Base-by-base conservation (phyloP, 2,113 vertebrate genomes). In the Cryptomyrus ogoouensis region DNA sequence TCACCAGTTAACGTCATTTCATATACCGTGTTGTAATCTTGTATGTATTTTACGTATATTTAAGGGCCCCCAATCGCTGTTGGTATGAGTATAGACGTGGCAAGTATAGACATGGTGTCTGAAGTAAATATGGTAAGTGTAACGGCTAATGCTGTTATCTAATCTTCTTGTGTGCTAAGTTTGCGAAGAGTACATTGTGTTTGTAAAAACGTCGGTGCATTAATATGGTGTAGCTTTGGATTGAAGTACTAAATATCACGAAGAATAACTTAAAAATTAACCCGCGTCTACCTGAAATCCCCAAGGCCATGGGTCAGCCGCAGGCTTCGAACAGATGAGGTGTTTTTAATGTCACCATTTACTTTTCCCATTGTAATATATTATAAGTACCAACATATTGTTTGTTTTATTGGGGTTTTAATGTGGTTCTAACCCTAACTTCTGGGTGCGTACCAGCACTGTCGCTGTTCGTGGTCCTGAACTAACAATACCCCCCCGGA, bases 1-100 rank as follows among this genome's bases (percentile, higher is more conserved):
- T 62, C 56, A 62, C 56, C 0, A n/a, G 24, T n/a, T 62, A 62
- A 62, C 24, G 56, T 62, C 2, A 62, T 62, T n/a, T n/a, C 7
- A 62, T 62, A 62, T 62, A n/a, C 24, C 56, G 7, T 62, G 56
- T 62, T 62, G 56, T 62, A 62, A 62, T 62, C 24, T 9, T 42
- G 2, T 39, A 13, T 90, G 90, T 87, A 15, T 35, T 56, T 0
- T 24, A 3, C 24, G 24, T 91, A 50, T 90, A 77, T 90, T 90
- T 89, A 93, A 99, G 98, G 98, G 94, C 95, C 96, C 53, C 98
- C 98, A 8, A 98, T 99, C 89, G 97, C 97, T 91, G 98, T 99
- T 92, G 98, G 98, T 56, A 99, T 99, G 98, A 99, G 97, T 93
- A 97, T 99, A 92, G 98, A 99, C 92, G 98, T 99, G 56, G 56